Conservation (phyloP, 2,113 vertebrate species). For the Pseudorhombus dupliciocellatus region DNA sequence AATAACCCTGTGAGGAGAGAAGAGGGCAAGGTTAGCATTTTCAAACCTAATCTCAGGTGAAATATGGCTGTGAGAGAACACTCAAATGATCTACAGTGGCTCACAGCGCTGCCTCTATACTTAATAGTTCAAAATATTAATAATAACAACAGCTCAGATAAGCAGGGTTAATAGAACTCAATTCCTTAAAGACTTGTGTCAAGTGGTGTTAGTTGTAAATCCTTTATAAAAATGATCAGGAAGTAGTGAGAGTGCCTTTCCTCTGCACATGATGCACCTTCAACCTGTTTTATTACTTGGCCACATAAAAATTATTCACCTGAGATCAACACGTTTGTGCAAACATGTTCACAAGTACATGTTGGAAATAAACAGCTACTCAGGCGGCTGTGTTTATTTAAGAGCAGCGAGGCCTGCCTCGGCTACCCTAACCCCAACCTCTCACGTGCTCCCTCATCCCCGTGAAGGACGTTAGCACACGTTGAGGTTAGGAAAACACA, state of each 20-base stretch:
- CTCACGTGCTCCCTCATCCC: not conserved
- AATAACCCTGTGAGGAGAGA: conserved; percentile 77
- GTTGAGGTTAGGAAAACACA: not conserved
- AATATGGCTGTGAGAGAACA: not conserved
- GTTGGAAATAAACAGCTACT: not conserved
- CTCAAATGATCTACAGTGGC: no score
- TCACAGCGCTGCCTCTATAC: no score
- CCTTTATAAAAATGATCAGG: no score
- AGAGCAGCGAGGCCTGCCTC: not conserved
- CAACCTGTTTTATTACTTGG: conserved; percentile 21
- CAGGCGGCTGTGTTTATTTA: not conserved
- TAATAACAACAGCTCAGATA: no score
- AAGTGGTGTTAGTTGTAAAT: no score
- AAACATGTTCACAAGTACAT: not conserved
- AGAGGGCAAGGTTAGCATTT: not conserved
- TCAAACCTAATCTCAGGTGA: not conserved
- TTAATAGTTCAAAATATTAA: no score
- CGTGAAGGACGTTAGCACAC: not conserved
- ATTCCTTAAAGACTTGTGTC: no score
- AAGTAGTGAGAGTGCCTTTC: no score
- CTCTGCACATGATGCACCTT: conserved; percentile 15
- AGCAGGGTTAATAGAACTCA: no score
- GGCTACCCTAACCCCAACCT: not conserved
- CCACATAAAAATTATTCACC: not conserved
- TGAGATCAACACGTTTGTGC: not conserved